Percentiles rank a stretch among this genome's conserved stretches.
Evolutionary conservation across 53 echinoderm and acorn worm species (phyloP).

Genomic region (Arbacia lixula): DNA sequence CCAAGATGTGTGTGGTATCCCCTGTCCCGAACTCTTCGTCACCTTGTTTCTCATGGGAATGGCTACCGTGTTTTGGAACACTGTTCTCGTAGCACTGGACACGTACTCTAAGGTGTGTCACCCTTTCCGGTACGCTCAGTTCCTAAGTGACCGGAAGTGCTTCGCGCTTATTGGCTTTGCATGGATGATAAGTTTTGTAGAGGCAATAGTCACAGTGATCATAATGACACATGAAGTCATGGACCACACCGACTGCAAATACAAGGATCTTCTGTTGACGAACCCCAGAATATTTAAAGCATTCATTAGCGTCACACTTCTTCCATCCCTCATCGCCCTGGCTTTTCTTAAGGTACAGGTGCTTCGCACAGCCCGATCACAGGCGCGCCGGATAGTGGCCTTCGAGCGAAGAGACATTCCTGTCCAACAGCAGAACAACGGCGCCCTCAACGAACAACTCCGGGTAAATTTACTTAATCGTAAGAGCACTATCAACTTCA

Average conservation of each 20-base stretch:
- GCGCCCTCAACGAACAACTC: slow-evolving; percentile 4
- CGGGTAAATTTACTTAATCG: no score
- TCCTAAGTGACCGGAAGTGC: slow-evolving; percentile 10
- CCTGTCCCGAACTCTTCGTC: background rate
- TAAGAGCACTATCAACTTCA: slow-evolving; percentile 26
- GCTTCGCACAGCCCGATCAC: slow-evolving; percentile 3
- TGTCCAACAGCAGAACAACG: background rate
- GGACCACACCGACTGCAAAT: no score
- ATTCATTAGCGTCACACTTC: background rate
- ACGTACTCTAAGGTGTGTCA: slow-evolving; percentile 27
- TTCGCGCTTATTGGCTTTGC: background rate
- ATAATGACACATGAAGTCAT: no score
- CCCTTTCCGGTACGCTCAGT: slow-evolving; percentile 3
- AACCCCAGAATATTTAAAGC: no score
- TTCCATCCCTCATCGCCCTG: slow-evolving; percentile 8
- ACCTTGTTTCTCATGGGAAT: background rate
- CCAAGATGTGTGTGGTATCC: background rate
- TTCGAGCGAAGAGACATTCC: background rate
- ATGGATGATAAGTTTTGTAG: no score
- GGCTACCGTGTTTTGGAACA: slow-evolving; percentile 4
- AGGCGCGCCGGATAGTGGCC: background rate
- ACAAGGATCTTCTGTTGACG: no score
- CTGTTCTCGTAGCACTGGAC: slow-evolving; percentile 16
- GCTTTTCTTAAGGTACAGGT: background rate
- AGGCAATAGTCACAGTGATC: no score